These are phyloP conservation scores for Acanthopagrus latus DNA, from an alignment of 2,797 vertebrate genomes.

Conservation along the genomic window DNA sequence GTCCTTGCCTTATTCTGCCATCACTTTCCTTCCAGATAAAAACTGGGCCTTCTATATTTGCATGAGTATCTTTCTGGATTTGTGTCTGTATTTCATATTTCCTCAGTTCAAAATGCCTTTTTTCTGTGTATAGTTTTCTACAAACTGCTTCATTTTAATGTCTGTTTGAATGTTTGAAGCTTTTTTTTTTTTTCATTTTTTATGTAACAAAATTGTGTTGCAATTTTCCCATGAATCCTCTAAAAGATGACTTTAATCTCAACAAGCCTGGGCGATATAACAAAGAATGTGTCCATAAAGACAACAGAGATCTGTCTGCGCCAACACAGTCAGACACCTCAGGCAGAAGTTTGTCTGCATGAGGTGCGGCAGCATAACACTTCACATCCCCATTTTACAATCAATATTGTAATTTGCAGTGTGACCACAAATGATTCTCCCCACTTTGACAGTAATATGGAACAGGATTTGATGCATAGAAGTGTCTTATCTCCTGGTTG, in stretches of 20 bases:
- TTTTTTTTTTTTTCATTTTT: slow-evolving; percentile 4
- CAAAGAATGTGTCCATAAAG: neutral
- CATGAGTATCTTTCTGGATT: slow-evolving; percentile 5
- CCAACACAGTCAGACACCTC: neutral
- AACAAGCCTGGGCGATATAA: slow-evolving; percentile 9
- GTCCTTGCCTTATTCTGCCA: slow-evolving; percentile 54
- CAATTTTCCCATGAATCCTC: slow-evolving; percentile 3
- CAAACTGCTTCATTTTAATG: neutral
- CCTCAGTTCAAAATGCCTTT: neutral
- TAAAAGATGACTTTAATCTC: slow-evolving; percentile 22
- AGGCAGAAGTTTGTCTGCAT: slow-evolving; percentile 17
- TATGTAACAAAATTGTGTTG: slow-evolving; percentile 1
- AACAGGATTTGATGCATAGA: slow-evolving; percentile 10
- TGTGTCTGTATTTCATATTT: slow-evolving; percentile 9
- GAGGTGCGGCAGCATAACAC: neutral
- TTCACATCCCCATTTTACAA: slow-evolving; percentile 18
- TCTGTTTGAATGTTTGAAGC: neutral
- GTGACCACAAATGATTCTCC: slow-evolving; percentile 50
- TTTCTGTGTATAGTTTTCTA: neutral
- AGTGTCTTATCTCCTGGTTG: slow-evolving; percentile 38
- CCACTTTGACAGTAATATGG: slow-evolving; percentile 47
- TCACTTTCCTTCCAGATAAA: slow-evolving; percentile 21
- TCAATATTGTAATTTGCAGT: slow-evolving; percentile 34
- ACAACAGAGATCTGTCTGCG: neutral
- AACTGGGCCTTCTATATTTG: slow-evolving; percentile 1